These are phyloP conservation scores for Eulemur mongoz DNA, from an alignment of 2,797 vertebrate species.

Conservation along the genomic window DNA sequence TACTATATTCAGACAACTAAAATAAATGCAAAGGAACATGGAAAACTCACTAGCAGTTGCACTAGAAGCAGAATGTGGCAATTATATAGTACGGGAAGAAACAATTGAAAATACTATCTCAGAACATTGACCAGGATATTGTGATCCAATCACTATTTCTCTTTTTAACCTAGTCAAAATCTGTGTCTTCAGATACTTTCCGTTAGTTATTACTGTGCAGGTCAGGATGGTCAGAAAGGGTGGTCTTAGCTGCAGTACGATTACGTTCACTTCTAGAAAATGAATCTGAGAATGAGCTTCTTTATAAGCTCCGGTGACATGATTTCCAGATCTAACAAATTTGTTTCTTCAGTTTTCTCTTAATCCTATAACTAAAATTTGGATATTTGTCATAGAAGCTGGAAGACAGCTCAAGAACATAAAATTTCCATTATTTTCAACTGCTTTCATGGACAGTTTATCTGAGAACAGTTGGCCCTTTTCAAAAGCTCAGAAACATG, in stretches of 20 bases:
- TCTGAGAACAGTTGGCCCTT: not conserved
- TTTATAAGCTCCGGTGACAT: not conserved
- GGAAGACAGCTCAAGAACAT: not conserved
- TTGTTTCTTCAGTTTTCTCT: not conserved
- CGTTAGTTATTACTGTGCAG: not conserved
- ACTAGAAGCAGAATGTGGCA: not conserved
- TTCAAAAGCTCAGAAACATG: not conserved
- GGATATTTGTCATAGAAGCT: not conserved
- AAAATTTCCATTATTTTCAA: not conserved
- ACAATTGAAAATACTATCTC: not conserved
- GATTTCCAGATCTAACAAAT: not conserved
- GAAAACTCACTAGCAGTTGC: not conserved
- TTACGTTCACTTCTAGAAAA: not conserved
- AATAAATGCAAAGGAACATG: not conserved
- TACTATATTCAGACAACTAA: not conserved
- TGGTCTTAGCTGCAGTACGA: not conserved
- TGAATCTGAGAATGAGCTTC: not conserved
- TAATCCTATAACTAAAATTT: not conserved
- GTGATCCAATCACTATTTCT: not conserved
- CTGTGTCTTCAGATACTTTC: not conserved
- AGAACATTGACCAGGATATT: not conserved
- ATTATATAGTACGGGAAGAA: not conserved
- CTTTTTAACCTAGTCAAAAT: not conserved
- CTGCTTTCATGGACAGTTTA: not conserved
- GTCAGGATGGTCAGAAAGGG: not conserved